These are phyloP conservation scores for Mythimna impura DNA, from an alignment of 2,888 invertebrate genomes.

Conservation along the genomic window DNA sequence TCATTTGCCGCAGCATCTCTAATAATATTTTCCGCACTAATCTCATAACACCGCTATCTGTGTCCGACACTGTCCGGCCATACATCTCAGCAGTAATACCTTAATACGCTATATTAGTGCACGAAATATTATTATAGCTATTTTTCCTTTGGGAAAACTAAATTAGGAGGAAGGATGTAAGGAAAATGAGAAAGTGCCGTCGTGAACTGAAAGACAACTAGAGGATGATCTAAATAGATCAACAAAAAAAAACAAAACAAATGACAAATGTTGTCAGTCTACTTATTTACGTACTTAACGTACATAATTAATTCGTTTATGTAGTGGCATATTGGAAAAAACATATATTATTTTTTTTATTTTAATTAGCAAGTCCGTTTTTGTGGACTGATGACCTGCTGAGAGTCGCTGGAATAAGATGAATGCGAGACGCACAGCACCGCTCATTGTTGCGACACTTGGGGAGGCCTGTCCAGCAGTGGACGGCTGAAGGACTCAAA, in stretches of 20 bases:
- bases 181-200: not conserved
- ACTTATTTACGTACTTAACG: not conserved
- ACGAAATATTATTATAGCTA: slow-evolving; percentile 27
- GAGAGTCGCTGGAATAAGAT: too few species aligned
- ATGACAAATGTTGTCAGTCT: not conserved
- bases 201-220: slow-evolving; percentile 3
- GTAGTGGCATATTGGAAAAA: not conserved
- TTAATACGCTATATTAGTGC: slow-evolving; percentile 43
- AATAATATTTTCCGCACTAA: slow-evolving; percentile 53
- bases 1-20: slow-evolving; percentile 38
- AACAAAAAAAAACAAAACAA: too few species aligned
- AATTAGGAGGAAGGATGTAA: not conserved
- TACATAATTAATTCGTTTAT: not conserved
- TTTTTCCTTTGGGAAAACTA: slow-evolving; percentile 13
- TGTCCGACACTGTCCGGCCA: slow-evolving; percentile 16
- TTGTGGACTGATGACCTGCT: too few species aligned
- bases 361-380: too few species aligned
- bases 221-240: not conserved
- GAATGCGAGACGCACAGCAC: too few species aligned
- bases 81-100: slow-evolving; percentile 45
- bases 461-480: too few species aligned
- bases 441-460: too few species aligned
- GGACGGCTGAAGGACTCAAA: not conserved
- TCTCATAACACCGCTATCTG: slow-evolving; percentile 64
- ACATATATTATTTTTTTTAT: not conserved